Evolutionary conservation across 1,140 invertebrate genomes (phyloP).

Genomic region (Drosophila athabasca): DNA sequence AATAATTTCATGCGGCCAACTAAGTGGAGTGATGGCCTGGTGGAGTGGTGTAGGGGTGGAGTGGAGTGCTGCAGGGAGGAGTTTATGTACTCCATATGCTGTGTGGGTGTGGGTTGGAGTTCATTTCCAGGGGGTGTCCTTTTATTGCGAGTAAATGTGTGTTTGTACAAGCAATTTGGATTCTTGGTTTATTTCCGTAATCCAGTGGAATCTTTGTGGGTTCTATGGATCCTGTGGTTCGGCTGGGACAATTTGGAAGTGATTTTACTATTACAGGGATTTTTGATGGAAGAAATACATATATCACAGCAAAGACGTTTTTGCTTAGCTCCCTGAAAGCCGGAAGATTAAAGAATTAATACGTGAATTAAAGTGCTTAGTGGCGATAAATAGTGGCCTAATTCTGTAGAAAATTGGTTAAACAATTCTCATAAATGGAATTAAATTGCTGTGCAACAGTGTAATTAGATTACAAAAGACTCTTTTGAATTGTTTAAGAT

Average conservation of each 20-base stretch:
- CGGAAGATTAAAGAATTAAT: neutral
- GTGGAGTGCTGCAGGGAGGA: constrained; percentile 1
- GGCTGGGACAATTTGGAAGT: neutral
- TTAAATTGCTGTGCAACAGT: no score
- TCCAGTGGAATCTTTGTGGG: constrained; percentile 24
- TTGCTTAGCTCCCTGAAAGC: no score
- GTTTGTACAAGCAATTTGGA: constrained; percentile 43
- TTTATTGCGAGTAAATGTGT: constrained; percentile 17
- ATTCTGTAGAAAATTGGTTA: no score
- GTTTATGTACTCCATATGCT: constrained; percentile 16
- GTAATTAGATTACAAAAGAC: no score
- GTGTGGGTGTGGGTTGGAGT: constrained; percentile 1
- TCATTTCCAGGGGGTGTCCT: constrained; percentile 27
- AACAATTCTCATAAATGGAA: no score
- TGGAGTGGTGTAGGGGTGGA: neutral
- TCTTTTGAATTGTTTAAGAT: no score
- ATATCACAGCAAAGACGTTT: neutral
- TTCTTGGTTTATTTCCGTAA: constrained; percentile 17
- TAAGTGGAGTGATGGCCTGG: neutral
- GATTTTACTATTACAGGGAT: constrained; percentile 14
- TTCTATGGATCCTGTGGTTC: constrained; percentile 16
- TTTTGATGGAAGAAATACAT: neutral
- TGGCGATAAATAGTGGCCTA: no score
- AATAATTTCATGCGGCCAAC: constrained; percentile 71
- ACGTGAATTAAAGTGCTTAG: neutral